Evolutionary conservation across 2,113 vertebrate genomes (phyloP), one percentile per base, ranked within the genome.

Genomic region (Phasianus colchicus): DNA sequence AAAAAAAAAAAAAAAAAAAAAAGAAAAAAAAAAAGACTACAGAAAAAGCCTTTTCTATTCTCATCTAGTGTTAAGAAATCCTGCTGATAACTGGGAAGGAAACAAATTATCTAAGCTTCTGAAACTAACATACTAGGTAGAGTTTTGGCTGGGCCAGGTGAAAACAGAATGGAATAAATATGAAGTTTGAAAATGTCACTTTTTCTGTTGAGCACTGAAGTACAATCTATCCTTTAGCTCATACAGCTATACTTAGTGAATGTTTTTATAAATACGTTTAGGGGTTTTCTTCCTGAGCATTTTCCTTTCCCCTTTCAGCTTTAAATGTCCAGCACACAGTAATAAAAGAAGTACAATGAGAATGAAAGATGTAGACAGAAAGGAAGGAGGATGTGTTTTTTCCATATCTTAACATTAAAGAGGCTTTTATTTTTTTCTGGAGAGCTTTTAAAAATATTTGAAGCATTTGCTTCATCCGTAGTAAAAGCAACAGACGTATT

Each of bases 401-500:
- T 9, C 1, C 24, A 10, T 6, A 70, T 30, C 64, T 42, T 72
- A 63, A 80, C 27, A 50, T 69, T 77, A 38, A 74, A 82, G 92
- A 85, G 9, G 74, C 6, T 25, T 67, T 0, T 27, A 54, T 54
- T 5, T 30, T 45, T 81, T 87, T 45, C 42, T 82, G 21, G 5
- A 43, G 36, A 40, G 40, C 30, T 90, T 92, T 78, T 24, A 67
- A 89, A 95, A 91, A 69, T 48, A 61, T 42, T 75, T 58, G 30
- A 83, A 78, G 18, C 13, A 25, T 67, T 75, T 91, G 29, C 5
- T 89, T 89, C 30, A 57, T 40, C 47, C 86, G 20, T 12, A 83
- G 57, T 75, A 86, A 91, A 89, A 83, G 47, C 40, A 92, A 89
- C 40, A 92, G 18, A 83, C 72, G 75, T 48, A 85, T 43, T 55